A percentile compares a stretch with the other conserved stretches of the same genome.
Conservation (phyloP, 2,888 invertebrate genomes). For the Heteromyza rotundicornis region DNA sequence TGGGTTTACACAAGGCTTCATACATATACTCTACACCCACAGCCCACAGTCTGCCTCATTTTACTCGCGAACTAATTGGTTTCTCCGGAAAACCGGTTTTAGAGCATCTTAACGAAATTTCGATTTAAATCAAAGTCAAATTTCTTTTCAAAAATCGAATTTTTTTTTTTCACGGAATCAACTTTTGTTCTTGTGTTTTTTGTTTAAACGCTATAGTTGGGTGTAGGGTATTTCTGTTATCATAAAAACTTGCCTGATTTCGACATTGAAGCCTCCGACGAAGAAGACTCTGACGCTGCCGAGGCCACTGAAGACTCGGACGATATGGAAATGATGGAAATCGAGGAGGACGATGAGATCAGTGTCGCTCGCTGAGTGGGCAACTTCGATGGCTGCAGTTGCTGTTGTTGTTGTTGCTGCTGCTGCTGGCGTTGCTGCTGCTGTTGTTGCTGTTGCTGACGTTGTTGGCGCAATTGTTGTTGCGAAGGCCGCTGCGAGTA, state of each 20-base stretch:
- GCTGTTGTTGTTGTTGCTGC: constrained; percentile 15
- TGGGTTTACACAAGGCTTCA: no score
- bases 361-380: constrained; percentile 34
- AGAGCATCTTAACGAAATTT: no score
- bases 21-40: no score
- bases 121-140: no score
- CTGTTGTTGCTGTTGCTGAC: constrained; percentile 31
- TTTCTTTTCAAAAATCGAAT: no score
- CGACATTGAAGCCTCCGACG: constrained; percentile 32
- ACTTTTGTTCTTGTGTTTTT: no score
- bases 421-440: constrained; percentile 21
- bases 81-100: no score
- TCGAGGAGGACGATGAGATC: constrained; percentile 50
- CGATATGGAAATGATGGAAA: constrained; percentile 57
- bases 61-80: no score
- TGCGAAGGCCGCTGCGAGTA: constrained; percentile 23
- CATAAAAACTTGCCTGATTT: constrained; percentile 31
- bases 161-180: no score
- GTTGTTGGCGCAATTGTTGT: constrained; percentile 38
- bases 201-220: no score
- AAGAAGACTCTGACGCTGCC: constrained; percentile 32
- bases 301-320: constrained; percentile 55
- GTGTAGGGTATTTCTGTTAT: no score
- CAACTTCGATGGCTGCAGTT: constrained; percentile 12
- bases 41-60: no score